Conservation (phyloP, 2,888 invertebrate species). For the Leptarthrus brevirostris region DNA sequence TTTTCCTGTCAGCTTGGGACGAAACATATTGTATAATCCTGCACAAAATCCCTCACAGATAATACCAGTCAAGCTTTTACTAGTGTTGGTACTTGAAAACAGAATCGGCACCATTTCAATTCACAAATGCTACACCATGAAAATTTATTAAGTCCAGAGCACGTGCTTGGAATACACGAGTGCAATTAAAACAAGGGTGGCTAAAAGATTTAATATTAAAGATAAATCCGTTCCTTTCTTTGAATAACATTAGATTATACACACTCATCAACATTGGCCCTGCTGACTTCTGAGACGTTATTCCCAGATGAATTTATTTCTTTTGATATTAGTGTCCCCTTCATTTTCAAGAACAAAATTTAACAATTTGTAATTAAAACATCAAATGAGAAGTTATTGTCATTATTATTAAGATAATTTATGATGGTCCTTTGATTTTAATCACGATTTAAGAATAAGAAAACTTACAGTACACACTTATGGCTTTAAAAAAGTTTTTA, state of each 20-base stretch:
- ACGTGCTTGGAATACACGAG: slow-evolving; percentile 36
- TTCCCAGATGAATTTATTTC: not conserved
- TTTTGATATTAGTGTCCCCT: slow-evolving; percentile 1
- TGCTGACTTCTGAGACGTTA: not conserved
- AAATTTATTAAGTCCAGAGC: slow-evolving; percentile 35
- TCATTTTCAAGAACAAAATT: no score
- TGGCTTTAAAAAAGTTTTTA: no score
- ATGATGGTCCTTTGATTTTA: no score
- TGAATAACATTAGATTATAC: not conserved
- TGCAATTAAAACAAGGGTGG: slow-evolving; percentile 37
- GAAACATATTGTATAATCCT: slow-evolving; percentile 34
- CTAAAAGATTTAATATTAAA: slow-evolving; percentile 35
- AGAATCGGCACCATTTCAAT: slow-evolving; percentile 33
- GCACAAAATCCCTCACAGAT: not conserved
- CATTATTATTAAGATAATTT: no score
- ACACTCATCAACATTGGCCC: not conserved
- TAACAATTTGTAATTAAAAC: no score
- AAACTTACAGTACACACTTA: no score
- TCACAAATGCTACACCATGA: slow-evolving; percentile 16
- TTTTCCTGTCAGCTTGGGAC: slow-evolving; percentile 14
- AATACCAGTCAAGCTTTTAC: not conserved
- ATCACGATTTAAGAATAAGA: no score
- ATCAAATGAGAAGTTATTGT: no score
- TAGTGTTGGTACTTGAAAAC: not conserved
- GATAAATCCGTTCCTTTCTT: slow-evolving; percentile 30